Base-by-base conservation (phyloP, 2,113 vertebrate species). In the Misgurnus anguillicaudatus region DNA sequence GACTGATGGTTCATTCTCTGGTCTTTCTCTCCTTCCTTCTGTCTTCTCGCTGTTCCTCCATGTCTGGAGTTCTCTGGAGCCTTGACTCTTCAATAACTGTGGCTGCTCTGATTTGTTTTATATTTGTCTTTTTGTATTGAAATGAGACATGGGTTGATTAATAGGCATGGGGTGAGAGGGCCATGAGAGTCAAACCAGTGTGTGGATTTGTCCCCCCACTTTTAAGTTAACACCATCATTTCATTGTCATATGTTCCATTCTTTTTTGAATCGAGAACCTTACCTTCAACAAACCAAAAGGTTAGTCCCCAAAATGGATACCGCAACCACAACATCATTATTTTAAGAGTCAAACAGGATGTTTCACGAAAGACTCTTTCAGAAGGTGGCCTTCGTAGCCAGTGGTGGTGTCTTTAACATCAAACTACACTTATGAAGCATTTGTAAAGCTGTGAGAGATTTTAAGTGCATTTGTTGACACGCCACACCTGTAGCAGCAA, bases 41-140 rank as follows among this genome's bases (percentile, higher is more conserved):
- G 19, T 76, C 47, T 58, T 51, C 19, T 60, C 31, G 17, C 16
- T 74, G 48, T 75, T 58, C 47, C 63, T 70, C 80, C 42, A 74
- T 42, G 19, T 77, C 74, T 65, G 75, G 68, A 82, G 75, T 48
- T 83, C 53, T 60, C 68, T 65, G 77, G 71, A 63, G 75, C 55
- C 5, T 19, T 47, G 58, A 71, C 79, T 83, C 84, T 47, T 79
- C 58, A 79, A 75, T 80, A 85, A 85, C 84, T 83, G 84, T 83
- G 79, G 82, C 79, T 85, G 81, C 84, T 85, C 78, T 81, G 61
- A 53, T 79, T 73, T 75, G 39, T 21, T 69, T 80, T 70, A 42
- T 69, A 24, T 57, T 55, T 72, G n/a, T 65, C 39, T 70, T 78
- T 82, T 85, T 85, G 81, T 83, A 85, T 68, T n/a, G 60, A 38